These are phyloP conservation scores for Prionchulus punctatus DNA, from an alignment of 2,888 invertebrate species.

Conservation along the genomic window DNA sequence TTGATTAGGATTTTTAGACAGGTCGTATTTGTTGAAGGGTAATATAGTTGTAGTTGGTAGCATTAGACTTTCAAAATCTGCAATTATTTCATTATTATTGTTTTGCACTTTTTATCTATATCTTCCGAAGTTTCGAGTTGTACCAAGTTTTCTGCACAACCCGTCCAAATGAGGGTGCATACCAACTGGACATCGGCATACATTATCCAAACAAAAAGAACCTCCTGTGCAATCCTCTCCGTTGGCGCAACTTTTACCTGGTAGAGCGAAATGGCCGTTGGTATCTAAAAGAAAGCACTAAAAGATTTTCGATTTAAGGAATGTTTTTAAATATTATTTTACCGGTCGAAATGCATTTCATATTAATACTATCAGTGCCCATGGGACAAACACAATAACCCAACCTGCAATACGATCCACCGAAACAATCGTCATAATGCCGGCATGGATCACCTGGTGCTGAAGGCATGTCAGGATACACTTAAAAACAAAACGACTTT, in stretches of 20 bases:
- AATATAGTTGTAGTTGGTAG: too few relatives aligned
- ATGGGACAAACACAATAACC: slow-evolving; percentile 23
- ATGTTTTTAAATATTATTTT: background rate
- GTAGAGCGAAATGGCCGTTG: background rate
- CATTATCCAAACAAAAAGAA: slow-evolving; percentile 20
- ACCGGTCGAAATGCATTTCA: slow-evolving; percentile 1
- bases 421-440: slow-evolving; percentile 17
- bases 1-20: too few relatives aligned
- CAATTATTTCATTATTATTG: too few relatives aligned
- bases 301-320: background rate
- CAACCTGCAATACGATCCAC: slow-evolving; percentile 19
- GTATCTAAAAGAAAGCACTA: background rate
- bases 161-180: too few relatives aligned
- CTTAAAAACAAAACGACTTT: background rate
- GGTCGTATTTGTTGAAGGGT: too few relatives aligned
- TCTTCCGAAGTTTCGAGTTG: too few relatives aligned
- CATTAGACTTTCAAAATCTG: too few relatives aligned
- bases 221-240: slow-evolving; percentile 1
- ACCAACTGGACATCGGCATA: background rate
- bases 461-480: background rate
- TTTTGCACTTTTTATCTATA: too few relatives aligned
- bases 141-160: too few relatives aligned
- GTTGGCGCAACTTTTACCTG: background rate
- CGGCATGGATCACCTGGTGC: slow-evolving; percentile 17
- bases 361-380: slow-evolving; percentile 13